These are phyloP conservation scores for Cariama cristata DNA, from an alignment of 2,113 vertebrate species.

Conservation along the genomic window DNA sequence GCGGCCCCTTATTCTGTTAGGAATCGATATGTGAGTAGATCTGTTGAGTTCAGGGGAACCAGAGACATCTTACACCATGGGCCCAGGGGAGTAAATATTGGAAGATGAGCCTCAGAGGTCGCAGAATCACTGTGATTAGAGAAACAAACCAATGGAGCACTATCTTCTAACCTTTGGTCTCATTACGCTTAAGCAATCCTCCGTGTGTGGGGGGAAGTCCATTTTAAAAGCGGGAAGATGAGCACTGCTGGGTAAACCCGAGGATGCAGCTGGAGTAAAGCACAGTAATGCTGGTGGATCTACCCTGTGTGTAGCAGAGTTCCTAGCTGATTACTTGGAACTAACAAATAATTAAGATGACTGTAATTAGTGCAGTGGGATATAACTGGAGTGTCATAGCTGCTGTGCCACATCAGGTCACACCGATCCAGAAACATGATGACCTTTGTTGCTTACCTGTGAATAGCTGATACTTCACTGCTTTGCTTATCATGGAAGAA, in stretches of 20 bases:
- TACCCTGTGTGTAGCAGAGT: neutral
- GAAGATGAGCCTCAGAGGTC: neutral
- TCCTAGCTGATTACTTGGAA: neutral
- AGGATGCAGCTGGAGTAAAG: neutral
- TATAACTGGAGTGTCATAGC: neutral
- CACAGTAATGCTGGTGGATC: neutral
- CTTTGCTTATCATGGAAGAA: neutral
- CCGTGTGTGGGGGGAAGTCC: neutral
- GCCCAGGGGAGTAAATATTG: neutral
- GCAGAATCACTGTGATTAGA: neutral
- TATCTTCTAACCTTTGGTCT: conserved; percentile 43
- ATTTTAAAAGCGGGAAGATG: neutral
- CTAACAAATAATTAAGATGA: neutral
- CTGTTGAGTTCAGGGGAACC: neutral
- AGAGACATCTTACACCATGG: neutral
- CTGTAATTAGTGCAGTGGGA: neutral
- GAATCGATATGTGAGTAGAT: neutral
- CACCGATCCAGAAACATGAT: neutral
- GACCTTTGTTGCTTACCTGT: neutral
- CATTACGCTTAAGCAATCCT: neutral
- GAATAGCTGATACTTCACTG: neutral
- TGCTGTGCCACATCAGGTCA: neutral
- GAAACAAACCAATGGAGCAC: neutral
- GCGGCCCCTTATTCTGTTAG: neutral
- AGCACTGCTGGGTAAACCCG: neutral